Evolutionary conservation across 1,140 invertebrate species (phyloP).

Genomic region (Mercenaria mercenaria): DNA sequence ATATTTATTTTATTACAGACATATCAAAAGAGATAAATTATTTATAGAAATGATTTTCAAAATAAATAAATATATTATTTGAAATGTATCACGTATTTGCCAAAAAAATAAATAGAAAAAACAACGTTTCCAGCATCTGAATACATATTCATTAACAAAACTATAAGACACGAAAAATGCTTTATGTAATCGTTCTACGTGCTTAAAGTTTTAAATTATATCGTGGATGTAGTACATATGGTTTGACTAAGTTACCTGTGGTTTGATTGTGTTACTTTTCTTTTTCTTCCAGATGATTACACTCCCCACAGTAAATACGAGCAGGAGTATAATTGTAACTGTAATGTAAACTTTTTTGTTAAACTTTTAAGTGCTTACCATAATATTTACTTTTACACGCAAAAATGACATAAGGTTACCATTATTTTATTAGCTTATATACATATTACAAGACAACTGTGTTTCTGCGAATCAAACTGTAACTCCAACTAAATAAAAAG

Average conservation of each 20-base stretch:
- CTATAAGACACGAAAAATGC: too few species aligned
- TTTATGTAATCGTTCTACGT: too few species aligned
- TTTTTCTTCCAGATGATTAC: constrained; percentile 17
- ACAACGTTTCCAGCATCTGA: too few species aligned
- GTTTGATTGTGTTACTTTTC: not conserved
- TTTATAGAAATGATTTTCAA: too few species aligned
- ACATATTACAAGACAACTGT: not conserved
- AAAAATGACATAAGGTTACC: not conserved
- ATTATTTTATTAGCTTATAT: not conserved
- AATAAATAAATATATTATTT: too few species aligned
- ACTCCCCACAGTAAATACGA: not conserved
- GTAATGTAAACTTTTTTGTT: not conserved
- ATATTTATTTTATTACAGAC: too few species aligned
- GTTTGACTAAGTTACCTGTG: not conserved
- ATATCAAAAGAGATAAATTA: too few species aligned
- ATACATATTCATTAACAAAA: too few species aligned
- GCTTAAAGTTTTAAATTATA: too few species aligned
- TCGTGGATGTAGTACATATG: too few species aligned
- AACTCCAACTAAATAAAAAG: not conserved
- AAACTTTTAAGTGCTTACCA: not conserved
- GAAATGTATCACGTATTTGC: too few species aligned
- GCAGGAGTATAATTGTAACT: not conserved
- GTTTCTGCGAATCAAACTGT: not conserved
- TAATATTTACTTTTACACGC: not conserved
- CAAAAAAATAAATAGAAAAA: too few species aligned